Base-by-base conservation (phyloP, 2,797 vertebrate species). In the Cyprinella venusta region DNA sequence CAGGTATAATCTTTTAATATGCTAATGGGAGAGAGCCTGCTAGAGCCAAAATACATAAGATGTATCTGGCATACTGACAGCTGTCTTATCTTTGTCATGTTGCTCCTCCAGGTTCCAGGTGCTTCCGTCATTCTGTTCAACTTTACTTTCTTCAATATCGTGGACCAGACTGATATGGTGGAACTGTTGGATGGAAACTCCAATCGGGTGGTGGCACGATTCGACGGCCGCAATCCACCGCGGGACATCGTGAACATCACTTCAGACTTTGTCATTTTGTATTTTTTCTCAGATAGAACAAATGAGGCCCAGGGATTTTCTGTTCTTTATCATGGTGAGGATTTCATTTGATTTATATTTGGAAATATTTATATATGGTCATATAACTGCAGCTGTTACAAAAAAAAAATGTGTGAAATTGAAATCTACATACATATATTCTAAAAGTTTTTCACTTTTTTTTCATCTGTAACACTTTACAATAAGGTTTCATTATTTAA, bases 221-320 rank as follows among this genome's bases (percentile, higher is more conserved):
- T 98, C 24, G 95, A 94, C 36, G 96, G 97, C 85, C 96, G 96
- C 81, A 96, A 94, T 89, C 94, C 91, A 0, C 97, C 97, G 0
- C 93, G 95, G 33, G 91, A 92, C 65, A 90, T 95, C 69, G 91
- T 98, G 16, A 98, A 98, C 87, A 26, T 98, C 93, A 98, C 97
- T 0, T 86, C 94, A 19, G 96, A 98, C 91, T 98, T 96, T 52
- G 95, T 97, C 65, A 97, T 99, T 63, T 89, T 99, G 54, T 99
- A 99, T 93, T 99, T 99, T 91, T 99, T 95, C 94, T 99, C 98
- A 0, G 98, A 99, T 90, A 95, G 96, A 56, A 95, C 96, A 88
- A 98, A 97, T 91, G 96, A 98, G 87, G 97, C 97, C 56, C 96
- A 97, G 77, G 98, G 98, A 33, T 99, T 99, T 81, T 96, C 97